Conservation (phyloP, 2,888 invertebrate species). For the Seira ritae region DNA sequence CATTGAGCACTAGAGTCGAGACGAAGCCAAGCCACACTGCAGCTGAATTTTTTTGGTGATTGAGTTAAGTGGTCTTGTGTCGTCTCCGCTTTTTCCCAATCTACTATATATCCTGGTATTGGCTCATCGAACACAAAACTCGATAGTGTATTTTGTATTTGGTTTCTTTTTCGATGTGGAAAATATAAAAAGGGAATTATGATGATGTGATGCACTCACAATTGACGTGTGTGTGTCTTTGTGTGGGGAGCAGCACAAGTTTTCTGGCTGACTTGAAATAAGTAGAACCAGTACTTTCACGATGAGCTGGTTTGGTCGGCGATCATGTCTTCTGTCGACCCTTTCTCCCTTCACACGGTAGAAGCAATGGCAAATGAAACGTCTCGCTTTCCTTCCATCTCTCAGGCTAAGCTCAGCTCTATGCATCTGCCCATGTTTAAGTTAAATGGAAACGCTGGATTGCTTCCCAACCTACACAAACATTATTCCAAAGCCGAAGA, state of each 20-base stretch:
- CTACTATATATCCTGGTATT: not conserved
- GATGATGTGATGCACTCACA: not conserved
- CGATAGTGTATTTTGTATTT: constrained; percentile 1
- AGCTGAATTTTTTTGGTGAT: not conserved
- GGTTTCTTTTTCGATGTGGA: not conserved
- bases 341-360: not conserved
- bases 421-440: not conserved
- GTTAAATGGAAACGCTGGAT: constrained; percentile 1
- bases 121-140: not conserved
- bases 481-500: not conserved
- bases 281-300: not conserved
- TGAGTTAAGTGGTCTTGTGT: not conserved
- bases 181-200: constrained; percentile 9
- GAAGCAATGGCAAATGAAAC: constrained; percentile 6
- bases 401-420: not conserved
- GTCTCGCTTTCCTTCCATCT: not conserved
- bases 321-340: constrained; percentile 14
- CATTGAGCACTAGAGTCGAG: not conserved
- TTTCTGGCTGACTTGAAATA: constrained; percentile 49
- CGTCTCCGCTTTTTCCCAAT: not conserved
- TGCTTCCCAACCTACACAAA: not conserved
- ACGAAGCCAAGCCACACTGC: not conserved
- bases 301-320: constrained; percentile 6
- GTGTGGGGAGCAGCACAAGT: constrained; percentile 38
- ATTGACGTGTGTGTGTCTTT: not conserved